Evolutionary conservation across 2,113 vertebrate genomes (phyloP), one percentile per base, ranked within the genome.

Genomic region (Monarcha castaneiventris): DNA sequence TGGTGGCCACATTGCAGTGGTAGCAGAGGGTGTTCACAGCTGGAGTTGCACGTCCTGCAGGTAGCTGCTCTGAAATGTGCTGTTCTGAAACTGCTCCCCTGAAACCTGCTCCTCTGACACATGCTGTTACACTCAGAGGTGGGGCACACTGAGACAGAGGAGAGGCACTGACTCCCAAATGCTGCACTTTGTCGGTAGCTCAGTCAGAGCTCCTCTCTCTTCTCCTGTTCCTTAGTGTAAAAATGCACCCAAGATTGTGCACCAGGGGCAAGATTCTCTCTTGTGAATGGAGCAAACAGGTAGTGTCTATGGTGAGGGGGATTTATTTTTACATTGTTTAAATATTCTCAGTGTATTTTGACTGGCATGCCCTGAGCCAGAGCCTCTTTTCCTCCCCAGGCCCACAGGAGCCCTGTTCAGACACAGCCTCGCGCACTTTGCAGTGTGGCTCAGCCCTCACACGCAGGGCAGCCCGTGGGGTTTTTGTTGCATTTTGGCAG

Each of bases 371-470:
- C 41, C 32, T 56, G 19, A 17, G 44, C 16, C 32, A 20, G 46
- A 13, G 68, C 62, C 18, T n/a, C 61, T 52, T 66, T 68, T 20
- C 27, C 48, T 54, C 29, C 27, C 10, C 44, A 63, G 59, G 46
- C 64, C 33, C 11, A 1, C 4, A 12, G 56, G 43, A 55, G 19
- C 13, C 13, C 20, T 33, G 72, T 4, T 39, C 63, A 72, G 61
- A 1, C 49, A 1, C 1, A 16, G 63, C 17, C 56, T 37, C 39
- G 4, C 0, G 23, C 35, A 1, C 7, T 16, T 5, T 16, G 27
- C n/a, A 33, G 37, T 0, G 16, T 9, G 32, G n/a, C 29, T 16
- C 14, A 2, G 44, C 12, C 46, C 77, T 48, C 1, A 0, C 0
- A 7, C 46, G 25, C 41, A 7, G 37, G 22, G 46, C 77, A 67